Evolutionary conservation across 2,113 vertebrate species (phyloP), one percentile per base, ranked within the genome.

Genomic region (Melanerpes aurifrons): DNA sequence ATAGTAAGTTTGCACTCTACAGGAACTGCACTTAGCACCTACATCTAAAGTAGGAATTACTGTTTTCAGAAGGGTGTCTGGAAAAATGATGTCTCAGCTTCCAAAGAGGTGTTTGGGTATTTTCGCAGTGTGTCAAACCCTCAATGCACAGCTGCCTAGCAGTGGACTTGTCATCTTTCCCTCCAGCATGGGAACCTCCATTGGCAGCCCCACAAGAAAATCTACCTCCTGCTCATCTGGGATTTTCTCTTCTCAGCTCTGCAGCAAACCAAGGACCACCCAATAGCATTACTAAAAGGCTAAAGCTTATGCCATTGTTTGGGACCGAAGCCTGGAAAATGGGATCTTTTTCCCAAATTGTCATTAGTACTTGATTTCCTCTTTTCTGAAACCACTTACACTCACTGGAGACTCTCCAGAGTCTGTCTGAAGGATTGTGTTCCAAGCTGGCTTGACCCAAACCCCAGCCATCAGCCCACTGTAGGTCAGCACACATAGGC

Each of bases 151-250:
- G 20, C 54, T 63, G 8, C 72, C 35, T 48, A 59, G 35, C 14
- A 3, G 0, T 7, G 0, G 3, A 7, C 1, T 16, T 45, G 58
- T 40, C 40, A 40, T 40, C 40, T 40, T 40, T 40, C 40, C 40
- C 40, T 40, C 40, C 11, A 11, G 40, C 40, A 40, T 40, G 40
- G 40, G 40, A 40, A 40, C 40, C 40, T 40, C 40, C 40, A 40
- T 12, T 40, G 11, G 40, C 40, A 40, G 40, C 40, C 40, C 40
- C 40, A 40, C 40, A 40, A 40, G 40, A 40, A 40, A 40, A 75
- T 1, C 25, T n/a, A 0, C 61, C 47, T 63, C 25, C 31, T 48
- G 12, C 32, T 87, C 45, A 35, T 50, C 63, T 54, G 68, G 13
- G 24, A 17, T 91, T 68, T 78, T 53, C 54, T 5, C 0, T 68